Base-by-base conservation (phyloP, 2,888 invertebrate species). In the Microctonus brassicae region DNA sequence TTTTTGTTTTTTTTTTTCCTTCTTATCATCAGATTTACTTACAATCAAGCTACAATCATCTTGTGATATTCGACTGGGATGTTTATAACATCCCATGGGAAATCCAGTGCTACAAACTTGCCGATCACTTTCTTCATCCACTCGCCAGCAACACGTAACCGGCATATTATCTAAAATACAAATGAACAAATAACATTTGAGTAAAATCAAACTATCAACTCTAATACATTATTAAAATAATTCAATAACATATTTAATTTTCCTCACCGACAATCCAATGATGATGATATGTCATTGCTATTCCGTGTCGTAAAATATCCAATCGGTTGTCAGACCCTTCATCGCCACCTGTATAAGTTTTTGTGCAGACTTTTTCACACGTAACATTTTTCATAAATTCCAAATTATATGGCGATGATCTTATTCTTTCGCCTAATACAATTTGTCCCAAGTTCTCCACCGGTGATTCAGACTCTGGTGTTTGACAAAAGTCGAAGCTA, bases 371-470 rank as follows among this genome's bases (percentile, higher is more conserved):
- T 77, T 82, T 74, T 68, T 89, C 88, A 86, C 95, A 94, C 9
- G 89, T 89, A 33, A 90, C 88, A 85, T 94, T 90, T 84, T 95
- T 92, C 79, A 94, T 89, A 87, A 98, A 99, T 79, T 93, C 91
- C 52, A 92, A 86, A 88, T 94, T 92, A 83, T 99, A 99, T 0
- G 94, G 95, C 65, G 98, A 98, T 0, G 98, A 95, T 67, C 97
- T 90, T 84, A 99, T 99, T 82, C 99, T 91, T 89, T 99, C 99
- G n/a, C 99, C 99, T 87, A 99, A 99, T 0, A 99, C 96, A 47
- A 99, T 98, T 89, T 99, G 99, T 0, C 99, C 99, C 66, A 99
- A 91, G 85, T 99, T 99, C 88, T 99, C 99, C 0, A 96, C 96
- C 0, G 98, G 98, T 0, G 97, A 96, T 79, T 94, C 91, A 33